Conservation (phyloP, 2,113 vertebrate species). For the Panurus biarmicus region DNA sequence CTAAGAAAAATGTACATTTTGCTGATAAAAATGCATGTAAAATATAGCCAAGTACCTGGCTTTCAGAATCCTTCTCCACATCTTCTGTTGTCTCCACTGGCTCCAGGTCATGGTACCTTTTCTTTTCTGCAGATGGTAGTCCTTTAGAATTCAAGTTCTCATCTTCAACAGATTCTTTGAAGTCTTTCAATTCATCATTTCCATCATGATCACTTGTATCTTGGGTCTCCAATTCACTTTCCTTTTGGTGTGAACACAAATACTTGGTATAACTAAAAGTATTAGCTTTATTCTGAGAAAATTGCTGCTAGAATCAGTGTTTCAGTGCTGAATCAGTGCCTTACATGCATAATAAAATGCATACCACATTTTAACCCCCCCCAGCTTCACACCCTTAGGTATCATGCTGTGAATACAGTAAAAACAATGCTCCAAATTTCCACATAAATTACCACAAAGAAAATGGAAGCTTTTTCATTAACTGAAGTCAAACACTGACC, state of each 20-base stretch:
- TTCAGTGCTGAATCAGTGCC: neutral
- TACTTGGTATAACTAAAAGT: slow-evolving; percentile 29
- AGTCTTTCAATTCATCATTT: slow-evolving; percentile 75
- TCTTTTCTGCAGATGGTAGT: slow-evolving; percentile 57
- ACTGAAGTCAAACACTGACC: neutral
- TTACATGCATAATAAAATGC: neutral
- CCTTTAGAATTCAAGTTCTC: slow-evolving; percentile 71
- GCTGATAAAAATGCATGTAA: neutral
- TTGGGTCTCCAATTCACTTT: slow-evolving; percentile 75
- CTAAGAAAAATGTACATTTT: neutral
- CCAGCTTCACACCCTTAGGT: neutral
- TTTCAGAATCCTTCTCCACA: slow-evolving; percentile 70
- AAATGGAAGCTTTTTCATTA: neutral
- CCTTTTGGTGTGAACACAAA: slow-evolving; percentile 72
- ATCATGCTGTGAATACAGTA: neutral
- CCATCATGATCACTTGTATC: slow-evolving; percentile 77
- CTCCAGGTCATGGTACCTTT: slow-evolving; percentile 52
- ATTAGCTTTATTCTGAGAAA: neutral
- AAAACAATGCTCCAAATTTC: neutral
- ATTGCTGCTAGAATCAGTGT: neutral
- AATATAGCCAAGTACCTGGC: slow-evolving; percentile 66
- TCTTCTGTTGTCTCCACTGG: slow-evolving; percentile 65
- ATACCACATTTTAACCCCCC: neutral
- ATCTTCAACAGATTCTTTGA: slow-evolving; percentile 71
- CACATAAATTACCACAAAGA: neutral